Evolutionary conservation across 23 tunicate genomes (phyloP), one percentile per base, ranked within the genome.

Genomic region (Phallusia fumigata): DNA sequence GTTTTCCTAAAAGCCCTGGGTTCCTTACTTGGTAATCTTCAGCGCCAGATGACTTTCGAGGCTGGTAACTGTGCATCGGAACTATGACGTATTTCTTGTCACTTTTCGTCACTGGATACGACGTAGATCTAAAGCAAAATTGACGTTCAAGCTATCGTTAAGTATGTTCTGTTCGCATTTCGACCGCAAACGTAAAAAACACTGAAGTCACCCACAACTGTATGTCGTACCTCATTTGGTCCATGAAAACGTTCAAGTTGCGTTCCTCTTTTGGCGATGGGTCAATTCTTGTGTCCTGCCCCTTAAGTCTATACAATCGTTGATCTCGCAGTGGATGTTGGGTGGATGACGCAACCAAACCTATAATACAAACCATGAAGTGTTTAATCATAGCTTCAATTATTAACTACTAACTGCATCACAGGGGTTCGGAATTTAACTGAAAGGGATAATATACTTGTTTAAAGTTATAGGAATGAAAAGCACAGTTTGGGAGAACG

Each of bases 261-360:
- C 86, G 83, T 64, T 92, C 97, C 65, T 92, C 97, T 28, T 35
- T 77, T 24, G 97, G 97, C 31, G 86, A 78, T 19, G 85, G 88
- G 40, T 81, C 64, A 15, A 92, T 31, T 64, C 97, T 53, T 26
- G 45, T 74, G 80, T 92, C 97, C 36, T 92, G 97, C 28, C 97
- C 97, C 64, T 79, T 87, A 33, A 92, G 84, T 53, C 97, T 80
- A 73, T 86, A 92, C 30, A 80, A 30, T 49, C 97, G 52, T 58
- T 92, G 91, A 49, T 92, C 97, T 19, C 89, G 82, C 30, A 72
- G 64, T 34, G 97, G 97, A 34, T 88, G 83, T 75, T 92, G 97
- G 49, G 91, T 87, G 31, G 91, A 78, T 35, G 82, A 40, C 5
- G 97, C 65, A 28, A 92, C 91, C 36, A 92, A 82, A 35, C 91